Percentiles rank a stretch among this genome's conserved stretches.
Evolutionary conservation across 2,113 vertebrate genomes (phyloP).

Genomic region (Cavia porcellus): DNA sequence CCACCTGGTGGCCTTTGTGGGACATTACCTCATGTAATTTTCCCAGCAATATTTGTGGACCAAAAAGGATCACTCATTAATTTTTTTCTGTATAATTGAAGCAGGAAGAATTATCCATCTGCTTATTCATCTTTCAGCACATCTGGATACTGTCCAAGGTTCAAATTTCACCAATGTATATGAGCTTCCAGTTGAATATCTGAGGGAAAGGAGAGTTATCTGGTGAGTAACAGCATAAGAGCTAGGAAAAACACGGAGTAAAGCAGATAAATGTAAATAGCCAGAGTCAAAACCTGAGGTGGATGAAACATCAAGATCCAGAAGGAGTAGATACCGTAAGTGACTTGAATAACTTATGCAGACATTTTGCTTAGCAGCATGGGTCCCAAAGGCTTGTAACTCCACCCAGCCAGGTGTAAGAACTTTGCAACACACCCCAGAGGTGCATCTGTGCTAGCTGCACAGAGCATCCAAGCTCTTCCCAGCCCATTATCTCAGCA

Average conservation of each 20-base stretch:
- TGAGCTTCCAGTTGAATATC: background rate
- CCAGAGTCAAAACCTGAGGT: no score
- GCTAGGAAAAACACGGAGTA: background rate
- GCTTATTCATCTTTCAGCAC: background rate
- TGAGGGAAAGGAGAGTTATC: background rate
- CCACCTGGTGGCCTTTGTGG: background rate
- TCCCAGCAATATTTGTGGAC: background rate
- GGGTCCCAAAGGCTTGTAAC: no score
- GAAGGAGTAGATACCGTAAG: no score
- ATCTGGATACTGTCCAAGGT: background rate
- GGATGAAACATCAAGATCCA: rapidly evolving
- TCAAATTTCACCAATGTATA: background rate
- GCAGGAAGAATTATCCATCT: background rate
- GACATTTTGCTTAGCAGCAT: no score
- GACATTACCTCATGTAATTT: background rate
- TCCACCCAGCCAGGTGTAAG: no score
- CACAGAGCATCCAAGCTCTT: no score
- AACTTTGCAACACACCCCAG: no score
- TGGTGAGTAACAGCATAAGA: background rate
- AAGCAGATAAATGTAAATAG: background rate
- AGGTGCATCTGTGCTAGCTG: no score
- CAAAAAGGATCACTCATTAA: background rate
- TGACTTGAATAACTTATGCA: no score
- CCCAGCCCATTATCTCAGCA: no score
- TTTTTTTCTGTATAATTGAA: background rate